A percentile compares a stretch with the other conserved stretches of the same genome.
Evolutionary conservation across 2,113 vertebrate genomes (phyloP).

Genomic region (Malurus cyaneus): DNA sequence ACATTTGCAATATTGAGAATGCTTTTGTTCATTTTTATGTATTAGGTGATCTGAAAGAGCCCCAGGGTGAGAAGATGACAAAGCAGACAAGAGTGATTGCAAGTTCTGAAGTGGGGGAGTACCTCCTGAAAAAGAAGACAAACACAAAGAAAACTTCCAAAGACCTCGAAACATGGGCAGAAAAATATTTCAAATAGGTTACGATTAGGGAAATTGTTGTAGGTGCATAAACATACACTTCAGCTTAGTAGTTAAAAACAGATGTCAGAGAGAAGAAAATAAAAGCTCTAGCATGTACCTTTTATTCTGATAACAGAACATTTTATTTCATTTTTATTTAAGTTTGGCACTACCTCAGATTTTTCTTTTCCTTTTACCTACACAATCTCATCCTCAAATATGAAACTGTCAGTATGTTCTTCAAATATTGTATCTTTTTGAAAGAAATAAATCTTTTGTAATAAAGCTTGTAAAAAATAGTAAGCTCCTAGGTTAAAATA

Average conservation of each 20-base stretch:
- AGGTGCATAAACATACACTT: background rate
- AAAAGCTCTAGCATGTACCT: background rate
- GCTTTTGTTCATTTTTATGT: background rate
- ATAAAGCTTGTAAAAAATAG: background rate
- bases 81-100: background rate
- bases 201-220: background rate
- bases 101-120: background rate
- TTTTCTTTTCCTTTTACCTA: background rate
- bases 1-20: background rate
- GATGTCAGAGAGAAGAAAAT: background rate
- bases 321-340: background rate
- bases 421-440: background rate
- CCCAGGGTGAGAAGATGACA: background rate
- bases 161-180: background rate
- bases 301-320: background rate
- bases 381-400: background rate
- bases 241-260: background rate
- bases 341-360: background rate
- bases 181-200: background rate
- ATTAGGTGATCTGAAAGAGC: background rate
- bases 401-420: background rate
- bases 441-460: background rate
- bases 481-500: background rate
- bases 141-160: background rate
- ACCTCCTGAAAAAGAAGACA: background rate